phyloP scores from a whole-genome alignment of 2,113 vertebrate species.

The Laticauda laticaudata region DNA sequence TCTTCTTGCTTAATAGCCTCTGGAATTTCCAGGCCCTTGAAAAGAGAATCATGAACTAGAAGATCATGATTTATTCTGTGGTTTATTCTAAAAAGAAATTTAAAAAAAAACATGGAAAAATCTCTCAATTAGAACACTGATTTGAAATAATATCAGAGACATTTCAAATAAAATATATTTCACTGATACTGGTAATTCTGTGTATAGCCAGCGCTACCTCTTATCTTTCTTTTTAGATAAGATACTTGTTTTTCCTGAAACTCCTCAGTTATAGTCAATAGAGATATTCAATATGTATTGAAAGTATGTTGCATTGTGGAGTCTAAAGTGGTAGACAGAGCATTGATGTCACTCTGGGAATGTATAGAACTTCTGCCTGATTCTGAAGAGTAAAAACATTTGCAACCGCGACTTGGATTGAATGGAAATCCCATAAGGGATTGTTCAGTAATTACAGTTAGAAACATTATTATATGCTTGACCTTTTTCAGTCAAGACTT shows the following conservation, averaged over 20 bases:
- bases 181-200: not conserved
- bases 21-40: not conserved
- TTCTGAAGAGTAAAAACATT: not conserved
- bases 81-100: not conserved
- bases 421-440: not conserved
- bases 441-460: not conserved
- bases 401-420: not conserved
- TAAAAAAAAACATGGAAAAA: not conserved
- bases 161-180: slow-evolving; percentile 1
- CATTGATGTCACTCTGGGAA: not conserved
- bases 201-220: not conserved
- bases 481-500: not conserved
- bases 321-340: not conserved
- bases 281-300: not conserved
- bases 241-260: not conserved
- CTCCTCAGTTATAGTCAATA: not conserved
- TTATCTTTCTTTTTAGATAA: not conserved
- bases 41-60: not conserved
- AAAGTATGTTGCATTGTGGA: not conserved
- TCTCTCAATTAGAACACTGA: not conserved
- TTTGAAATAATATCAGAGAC: not conserved
- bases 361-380: not conserved
- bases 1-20: not conserved
- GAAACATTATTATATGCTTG: not conserved
- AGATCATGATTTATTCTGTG: too few relatives aligned